Base-by-base conservation (phyloP, 2,888 invertebrate genomes). In the Smittia aterrima region DNA sequence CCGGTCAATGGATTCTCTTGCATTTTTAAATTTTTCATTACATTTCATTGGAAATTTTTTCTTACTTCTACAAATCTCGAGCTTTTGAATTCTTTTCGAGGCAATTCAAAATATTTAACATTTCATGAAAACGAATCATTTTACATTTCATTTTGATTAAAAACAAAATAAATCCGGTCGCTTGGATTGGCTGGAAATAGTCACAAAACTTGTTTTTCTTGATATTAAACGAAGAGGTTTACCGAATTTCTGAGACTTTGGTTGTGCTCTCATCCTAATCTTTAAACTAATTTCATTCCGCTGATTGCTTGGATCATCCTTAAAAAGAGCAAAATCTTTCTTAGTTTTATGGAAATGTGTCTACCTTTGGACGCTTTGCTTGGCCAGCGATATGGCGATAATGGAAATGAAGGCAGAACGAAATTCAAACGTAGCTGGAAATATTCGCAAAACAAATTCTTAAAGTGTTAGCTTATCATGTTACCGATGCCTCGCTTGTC, bases 71-170 rank as follows among this genome's bases (percentile, higher is more conserved):
- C 16, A 47, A n/a, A 16, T 47, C 47, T 16, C 47, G 11, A 47
- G 47, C 11, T 47, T 38, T 47, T n/a, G n/a, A 6, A 47, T 47
- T 47, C 47, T n/a, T 47, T 47, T 47, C 16, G 11, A 47, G 16
- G 16, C 16, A 47, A 47, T 47, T 47, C n/a, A 47, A 47, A 47
- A 47, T n/a, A 13, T 47, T 47, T 11, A 6, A 47, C 47, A 47
- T 47, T 32, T 32, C 32, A 32, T 32, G 32, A 32, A 32, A 9
- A 32, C 32, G 47, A n/a, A 47, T 13, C n/a, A 16, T 3, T n/a
- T 47, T 47, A 47, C 47, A 47, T 47, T 47, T 47, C 47, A 47
- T 47, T 47, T 38, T 38, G 9, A 38, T n/a, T n/a, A n/a, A n/a
- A 32, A 47, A n/a, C 16, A 47, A 47, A 47, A 47, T 2, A 13